Evolutionary conservation across 30 jellyfish, hydroid and myxozoan species (phyloP).

Genomic region (Sanderia malayensis): DNA sequence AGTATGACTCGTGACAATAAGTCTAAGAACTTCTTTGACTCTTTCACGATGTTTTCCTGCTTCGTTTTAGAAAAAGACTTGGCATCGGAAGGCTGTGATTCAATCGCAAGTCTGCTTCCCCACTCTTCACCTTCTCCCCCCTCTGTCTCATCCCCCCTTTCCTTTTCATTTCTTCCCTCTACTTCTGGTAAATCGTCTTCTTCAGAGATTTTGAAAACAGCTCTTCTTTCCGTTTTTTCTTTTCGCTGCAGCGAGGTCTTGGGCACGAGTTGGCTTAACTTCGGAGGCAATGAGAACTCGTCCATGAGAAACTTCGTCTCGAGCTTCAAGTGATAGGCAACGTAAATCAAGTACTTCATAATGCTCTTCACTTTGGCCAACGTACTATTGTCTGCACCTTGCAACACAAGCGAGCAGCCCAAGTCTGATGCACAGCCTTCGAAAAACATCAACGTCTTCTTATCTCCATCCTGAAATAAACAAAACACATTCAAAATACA

Average conservation of each 20-base stretch:
- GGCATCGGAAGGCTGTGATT: slow-evolving; percentile 10
- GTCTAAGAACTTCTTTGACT: slow-evolving; percentile 55
- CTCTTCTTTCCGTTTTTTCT: slow-evolving; percentile 21
- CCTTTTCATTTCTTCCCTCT: no score
- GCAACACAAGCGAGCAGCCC: slow-evolving; percentile 88
- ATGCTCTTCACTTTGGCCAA: slow-evolving; percentile 73
- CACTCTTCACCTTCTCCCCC: no score
- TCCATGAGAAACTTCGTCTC: slow-evolving; percentile 80
- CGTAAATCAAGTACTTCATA: slow-evolving; percentile 82
- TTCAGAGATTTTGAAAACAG: slow-evolving; percentile 60
- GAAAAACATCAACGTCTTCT: slow-evolving; percentile 83
- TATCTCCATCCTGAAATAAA: slow-evolving; percentile 66
- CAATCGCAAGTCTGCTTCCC: slow-evolving; percentile 10
- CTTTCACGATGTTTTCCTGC: slow-evolving; percentile 44
- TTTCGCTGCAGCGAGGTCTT: slow-evolving; percentile 2
- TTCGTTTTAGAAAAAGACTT: slow-evolving; percentile 12
- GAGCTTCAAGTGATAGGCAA: slow-evolving; percentile 84
- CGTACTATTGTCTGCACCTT: slow-evolving; percentile 70
- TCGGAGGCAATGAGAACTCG: slow-evolving; percentile 97
- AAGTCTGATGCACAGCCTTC: slow-evolving; percentile 97
- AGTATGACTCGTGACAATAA: slow-evolving; percentile 33
- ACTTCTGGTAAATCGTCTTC: slow-evolving; percentile 24
- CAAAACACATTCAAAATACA: no score
- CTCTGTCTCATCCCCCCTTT: slow-evolving; percentile 2
- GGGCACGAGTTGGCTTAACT: slow-evolving; percentile 36